These are phyloP conservation scores for Daubentonia madagascariensis DNA, from an alignment of 2,113 vertebrate genomes.

Conservation along the genomic window DNA sequence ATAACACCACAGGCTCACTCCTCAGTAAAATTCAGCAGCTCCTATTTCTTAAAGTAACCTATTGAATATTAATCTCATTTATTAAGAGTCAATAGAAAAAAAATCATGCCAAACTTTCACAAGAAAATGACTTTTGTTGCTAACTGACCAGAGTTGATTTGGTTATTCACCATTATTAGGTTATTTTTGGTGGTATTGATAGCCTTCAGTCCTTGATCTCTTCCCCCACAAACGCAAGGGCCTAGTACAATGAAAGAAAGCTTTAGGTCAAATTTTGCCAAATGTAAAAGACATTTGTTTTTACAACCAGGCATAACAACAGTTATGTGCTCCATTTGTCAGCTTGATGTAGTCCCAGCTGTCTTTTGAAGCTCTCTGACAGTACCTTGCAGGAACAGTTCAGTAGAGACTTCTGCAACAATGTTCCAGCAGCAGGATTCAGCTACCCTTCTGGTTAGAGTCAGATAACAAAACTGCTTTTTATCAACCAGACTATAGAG, in stretches of 20 bases:
- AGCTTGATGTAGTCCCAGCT: not conserved
- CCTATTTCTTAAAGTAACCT: not conserved
- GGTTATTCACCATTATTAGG: not conserved
- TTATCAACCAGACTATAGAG: not conserved
- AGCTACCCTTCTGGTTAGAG: not conserved
- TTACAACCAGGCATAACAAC: not conserved
- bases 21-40: slow-evolving; percentile 24
- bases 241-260: not conserved
- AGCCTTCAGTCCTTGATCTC: not conserved
- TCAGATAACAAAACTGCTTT: not conserved
- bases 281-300: not conserved
- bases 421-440: not conserved
- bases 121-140: slow-evolving; percentile 7
- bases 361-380: not conserved
- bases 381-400: not conserved
- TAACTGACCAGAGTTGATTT: not conserved
- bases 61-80: not conserved
- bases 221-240: not conserved
- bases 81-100: not conserved
- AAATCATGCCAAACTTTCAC: not conserved
- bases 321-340: not conserved
- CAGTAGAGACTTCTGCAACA: not conserved
- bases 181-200: not conserved
- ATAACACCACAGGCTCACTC: not conserved
- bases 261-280: not conserved